A percentile compares a stretch with the other conserved stretches of the same genome.
Evolutionary conservation across 2,113 vertebrate genomes (phyloP).

Genomic region (Nothocercus nigrocapillus): DNA sequence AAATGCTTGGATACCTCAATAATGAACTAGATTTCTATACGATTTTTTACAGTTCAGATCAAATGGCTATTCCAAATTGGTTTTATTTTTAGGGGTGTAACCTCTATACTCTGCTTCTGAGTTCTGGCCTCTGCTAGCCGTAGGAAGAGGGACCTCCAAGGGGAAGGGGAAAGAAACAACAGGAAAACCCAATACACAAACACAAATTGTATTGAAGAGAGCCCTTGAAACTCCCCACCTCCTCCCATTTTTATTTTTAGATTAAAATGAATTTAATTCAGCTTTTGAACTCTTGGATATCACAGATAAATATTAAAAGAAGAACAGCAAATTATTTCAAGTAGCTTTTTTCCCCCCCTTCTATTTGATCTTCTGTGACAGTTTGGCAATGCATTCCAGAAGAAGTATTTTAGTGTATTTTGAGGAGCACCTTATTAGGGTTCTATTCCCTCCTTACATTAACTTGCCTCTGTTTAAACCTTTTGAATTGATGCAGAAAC

Average conservation of each 20-base stretch:
- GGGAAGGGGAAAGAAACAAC: neutral
- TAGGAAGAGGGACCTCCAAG: neutral
- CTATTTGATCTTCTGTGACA: neutral
- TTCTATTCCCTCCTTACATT: neutral
- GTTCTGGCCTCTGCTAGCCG: neutral
- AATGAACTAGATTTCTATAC: neutral
- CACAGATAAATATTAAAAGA: neutral
- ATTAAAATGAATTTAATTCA: neutral
- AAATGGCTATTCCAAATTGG: neutral
- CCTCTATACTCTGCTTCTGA: neutral
- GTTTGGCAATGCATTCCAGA: neutral
- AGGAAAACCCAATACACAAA: no score
- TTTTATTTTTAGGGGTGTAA: neutral
- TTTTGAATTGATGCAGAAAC: neutral
- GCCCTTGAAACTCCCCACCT: neutral
- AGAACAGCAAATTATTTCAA: fast-evolving
- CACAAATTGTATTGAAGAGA: neutral
- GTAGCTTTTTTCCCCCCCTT: neutral
- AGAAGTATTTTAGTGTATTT: neutral
- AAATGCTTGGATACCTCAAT: neutral
- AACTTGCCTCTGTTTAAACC: neutral
- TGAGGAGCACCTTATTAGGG: neutral
- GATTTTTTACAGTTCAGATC: neutral
- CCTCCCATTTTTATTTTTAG: neutral
- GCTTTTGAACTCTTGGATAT: neutral